Percentiles rank a stretch among this genome's conserved stretches.
These are phyloP conservation scores for Calameuta pallipes DNA, from an alignment of 2,888 invertebrate species.

Conservation along the genomic window DNA sequence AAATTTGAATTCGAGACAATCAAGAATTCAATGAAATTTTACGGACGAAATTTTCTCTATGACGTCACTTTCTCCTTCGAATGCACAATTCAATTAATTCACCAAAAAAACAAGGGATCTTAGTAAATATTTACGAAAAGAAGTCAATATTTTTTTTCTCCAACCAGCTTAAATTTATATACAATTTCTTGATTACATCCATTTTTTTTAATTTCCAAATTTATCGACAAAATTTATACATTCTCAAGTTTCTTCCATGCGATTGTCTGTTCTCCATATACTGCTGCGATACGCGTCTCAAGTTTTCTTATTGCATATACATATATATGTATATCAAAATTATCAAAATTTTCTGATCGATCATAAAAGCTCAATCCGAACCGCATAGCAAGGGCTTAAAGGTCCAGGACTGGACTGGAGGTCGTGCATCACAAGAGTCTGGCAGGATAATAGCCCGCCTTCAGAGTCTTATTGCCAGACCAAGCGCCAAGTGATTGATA, in stretches of 20 bases:
- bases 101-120: no score
- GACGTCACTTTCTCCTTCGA: no score
- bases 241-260: neutral
- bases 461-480: constrained; percentile 56
- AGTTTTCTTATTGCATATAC: neutral
- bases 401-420: constrained; percentile 53
- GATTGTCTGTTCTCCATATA: neutral
- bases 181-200: neutral
- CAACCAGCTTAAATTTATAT: neutral
- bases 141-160: no score
- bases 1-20: no score
- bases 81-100: no score
- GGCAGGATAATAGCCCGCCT: constrained; percentile 63
- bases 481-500: constrained; percentile 61
- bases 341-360: neutral
- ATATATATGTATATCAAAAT: neutral
- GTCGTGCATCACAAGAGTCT: constrained; percentile 64
- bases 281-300: no score
- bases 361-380: neutral
- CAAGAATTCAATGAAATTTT: no score
- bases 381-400: constrained; percentile 32
- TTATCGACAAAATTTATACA: neutral
- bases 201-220: neutral
- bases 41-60: no score
- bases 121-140: no score